phyloP scores from a whole-genome alignment of 2,113 vertebrate species.

The Grammomys surdaster region DNA sequence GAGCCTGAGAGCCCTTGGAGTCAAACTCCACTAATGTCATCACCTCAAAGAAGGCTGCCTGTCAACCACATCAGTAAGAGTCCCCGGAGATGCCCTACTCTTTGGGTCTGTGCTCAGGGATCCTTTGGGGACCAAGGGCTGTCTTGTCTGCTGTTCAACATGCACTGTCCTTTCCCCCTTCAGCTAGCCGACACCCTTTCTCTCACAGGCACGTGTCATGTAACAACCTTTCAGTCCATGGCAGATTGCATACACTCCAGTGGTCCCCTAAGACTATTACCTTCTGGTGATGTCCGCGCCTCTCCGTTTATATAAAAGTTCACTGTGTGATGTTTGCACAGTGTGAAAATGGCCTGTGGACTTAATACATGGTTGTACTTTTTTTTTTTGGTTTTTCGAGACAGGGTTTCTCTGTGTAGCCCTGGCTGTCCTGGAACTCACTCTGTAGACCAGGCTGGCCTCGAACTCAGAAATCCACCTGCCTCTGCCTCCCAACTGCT shows the following conservation, averaged over 20 bases:
- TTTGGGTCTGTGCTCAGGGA: background rate
- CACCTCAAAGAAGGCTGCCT: background rate
- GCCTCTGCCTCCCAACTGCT: too few relatives aligned
- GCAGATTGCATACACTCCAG: background rate
- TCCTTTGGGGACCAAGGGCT: slow-evolving; percentile 4
- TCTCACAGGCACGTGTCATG: background rate
- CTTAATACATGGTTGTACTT: background rate
- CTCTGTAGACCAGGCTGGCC: too few relatives aligned
- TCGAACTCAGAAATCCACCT: too few relatives aligned
- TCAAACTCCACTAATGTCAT: slow-evolving; percentile 52
- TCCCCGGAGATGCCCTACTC: slow-evolving; percentile 54
- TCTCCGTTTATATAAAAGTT: background rate
- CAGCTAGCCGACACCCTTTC: background rate
- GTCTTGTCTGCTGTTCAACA: slow-evolving; percentile 33
- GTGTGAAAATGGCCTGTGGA: background rate
- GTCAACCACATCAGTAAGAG: slow-evolving; percentile 29
- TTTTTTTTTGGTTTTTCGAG: background rate
- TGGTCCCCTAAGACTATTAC: background rate
- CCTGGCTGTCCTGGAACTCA: too few relatives aligned
- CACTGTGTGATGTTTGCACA: background rate
- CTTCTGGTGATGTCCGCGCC: background rate
- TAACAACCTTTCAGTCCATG: background rate
- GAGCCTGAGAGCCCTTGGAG: slow-evolving; percentile 19
- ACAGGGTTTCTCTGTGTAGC: too few relatives aligned
- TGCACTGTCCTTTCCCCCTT: background rate